Conservation (phyloP, 2,113 vertebrate species). For the Dasypus novemcinctus region DNA sequence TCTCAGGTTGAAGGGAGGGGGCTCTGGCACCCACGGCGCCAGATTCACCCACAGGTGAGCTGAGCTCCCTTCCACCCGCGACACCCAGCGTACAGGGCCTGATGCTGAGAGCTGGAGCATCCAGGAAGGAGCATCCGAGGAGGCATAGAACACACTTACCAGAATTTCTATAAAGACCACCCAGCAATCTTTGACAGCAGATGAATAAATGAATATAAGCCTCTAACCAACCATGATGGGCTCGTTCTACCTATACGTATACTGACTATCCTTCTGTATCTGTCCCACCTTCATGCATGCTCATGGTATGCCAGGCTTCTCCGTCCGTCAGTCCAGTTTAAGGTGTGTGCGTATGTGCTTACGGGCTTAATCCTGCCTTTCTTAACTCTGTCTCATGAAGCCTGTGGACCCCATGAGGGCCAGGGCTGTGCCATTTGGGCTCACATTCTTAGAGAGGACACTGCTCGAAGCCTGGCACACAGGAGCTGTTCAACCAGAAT, state of each 20-base stretch:
- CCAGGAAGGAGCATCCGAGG: not conserved
- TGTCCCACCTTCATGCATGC: not conserved
- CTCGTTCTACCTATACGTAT: rapidly evolving
- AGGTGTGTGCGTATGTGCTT: not conserved
- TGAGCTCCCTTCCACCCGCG: rapidly evolving
- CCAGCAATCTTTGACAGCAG: not conserved
- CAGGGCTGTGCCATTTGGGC: not conserved
- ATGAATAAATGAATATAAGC: not conserved
- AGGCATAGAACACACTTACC: not conserved
- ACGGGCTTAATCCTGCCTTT: not conserved
- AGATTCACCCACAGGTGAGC: not conserved
- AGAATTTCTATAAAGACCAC: not conserved
- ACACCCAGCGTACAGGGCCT: not conserved
- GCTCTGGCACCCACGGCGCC: rapidly evolving
- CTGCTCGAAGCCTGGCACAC: not conserved
- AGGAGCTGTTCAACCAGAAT: not conserved
- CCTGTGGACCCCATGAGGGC: not conserved
- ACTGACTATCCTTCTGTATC: not conserved
- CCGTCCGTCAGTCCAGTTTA: not conserved
- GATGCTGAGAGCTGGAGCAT: not conserved
- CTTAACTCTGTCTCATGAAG: not conserved
- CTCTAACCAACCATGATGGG: not conserved
- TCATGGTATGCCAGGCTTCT: not conserved
- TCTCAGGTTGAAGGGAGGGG: not conserved
- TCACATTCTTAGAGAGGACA: not conserved